Percentiles rank a stretch among this genome's conserved stretches.
Conservation (phyloP, 2,797 vertebrate species). For the Coregonus suidteri region DNA sequence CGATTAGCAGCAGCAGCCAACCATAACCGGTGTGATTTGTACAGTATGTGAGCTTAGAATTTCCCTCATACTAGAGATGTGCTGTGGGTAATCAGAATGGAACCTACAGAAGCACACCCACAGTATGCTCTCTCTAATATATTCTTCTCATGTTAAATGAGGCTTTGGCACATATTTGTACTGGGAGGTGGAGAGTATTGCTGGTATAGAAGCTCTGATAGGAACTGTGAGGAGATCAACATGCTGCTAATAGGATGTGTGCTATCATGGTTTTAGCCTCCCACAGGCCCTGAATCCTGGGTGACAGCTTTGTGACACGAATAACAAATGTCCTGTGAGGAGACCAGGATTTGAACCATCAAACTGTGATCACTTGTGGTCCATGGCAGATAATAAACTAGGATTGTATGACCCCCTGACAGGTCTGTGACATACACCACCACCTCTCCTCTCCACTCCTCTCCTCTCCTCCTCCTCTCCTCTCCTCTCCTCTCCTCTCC, state of each 20-base stretch:
- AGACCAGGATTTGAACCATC: constrained; percentile 62
- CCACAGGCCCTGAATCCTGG: constrained; percentile 56
- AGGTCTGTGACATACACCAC: constrained; percentile 62
- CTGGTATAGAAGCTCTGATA: constrained; percentile 49
- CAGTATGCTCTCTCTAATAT: background rate
- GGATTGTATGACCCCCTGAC: constrained; percentile 52
- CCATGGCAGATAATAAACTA: constrained; percentile 60
- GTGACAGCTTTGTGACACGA: constrained; percentile 70
- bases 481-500: background rate
- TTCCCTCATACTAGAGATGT: constrained; percentile 22
- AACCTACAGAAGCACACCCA: constrained; percentile 10
- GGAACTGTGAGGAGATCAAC: constrained; percentile 53
- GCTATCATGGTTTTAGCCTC: constrained; percentile 49
- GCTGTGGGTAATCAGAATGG: constrained; percentile 17
- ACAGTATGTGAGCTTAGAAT: constrained; percentile 24
- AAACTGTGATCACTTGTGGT: constrained; percentile 74
- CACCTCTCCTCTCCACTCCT: constrained; percentile 33
- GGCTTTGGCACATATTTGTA: constrained; percentile 41
- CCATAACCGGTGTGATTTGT: constrained; percentile 48
- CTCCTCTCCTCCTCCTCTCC: background rate
- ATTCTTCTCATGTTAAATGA: constrained; percentile 13
- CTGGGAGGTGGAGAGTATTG: constrained; percentile 43
- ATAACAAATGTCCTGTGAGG: constrained; percentile 66
- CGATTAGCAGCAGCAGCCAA: constrained; percentile 55
- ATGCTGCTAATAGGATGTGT: constrained; percentile 59